Evolutionary conservation across 2,113 vertebrate species (phyloP).

Genomic region (Sinocyclocheilus anophthalmus): DNA sequence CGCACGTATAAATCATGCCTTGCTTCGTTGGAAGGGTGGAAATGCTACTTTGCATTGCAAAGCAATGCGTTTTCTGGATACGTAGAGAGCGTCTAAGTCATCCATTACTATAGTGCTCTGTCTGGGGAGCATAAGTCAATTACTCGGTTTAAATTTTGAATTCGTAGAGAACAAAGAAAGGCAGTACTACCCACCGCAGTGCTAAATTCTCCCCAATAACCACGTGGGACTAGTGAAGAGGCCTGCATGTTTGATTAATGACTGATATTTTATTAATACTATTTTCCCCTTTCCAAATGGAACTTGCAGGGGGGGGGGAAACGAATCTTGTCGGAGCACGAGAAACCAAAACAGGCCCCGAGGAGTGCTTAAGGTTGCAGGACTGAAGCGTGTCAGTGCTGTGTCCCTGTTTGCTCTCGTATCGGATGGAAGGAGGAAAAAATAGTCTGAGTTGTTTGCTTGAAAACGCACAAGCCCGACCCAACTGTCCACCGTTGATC

Average conservation of each 20-base stretch:
- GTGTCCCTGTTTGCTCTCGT: constrained; percentile 43
- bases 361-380: constrained; percentile 32
- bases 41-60: constrained; percentile 22
- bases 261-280: constrained; percentile 56
- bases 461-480: constrained; percentile 36
- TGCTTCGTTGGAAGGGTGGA: neutral
- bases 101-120: constrained; percentile 33
- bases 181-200: neutral
- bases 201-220: constrained; percentile 27
- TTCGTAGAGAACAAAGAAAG: constrained; percentile 39
- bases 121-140: constrained; percentile 48
- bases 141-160: constrained; percentile 51
- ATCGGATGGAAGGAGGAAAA: neutral
- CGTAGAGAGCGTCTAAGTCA: constrained; percentile 39
- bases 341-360: constrained; percentile 43
- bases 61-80: constrained; percentile 33
- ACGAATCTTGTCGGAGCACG: constrained; percentile 41
- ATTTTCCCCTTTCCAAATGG: constrained; percentile 44
- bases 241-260: constrained; percentile 55
- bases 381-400: constrained; percentile 4
- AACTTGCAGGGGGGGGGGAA: neutral
- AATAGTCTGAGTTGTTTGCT: constrained; percentile 44
- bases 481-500: constrained; percentile 48
- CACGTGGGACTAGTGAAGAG: constrained; percentile 2
- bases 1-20: constrained; percentile 51